Conservation (phyloP, 2,888 invertebrate species). For the Zaprionus bogoriensis region DNA sequence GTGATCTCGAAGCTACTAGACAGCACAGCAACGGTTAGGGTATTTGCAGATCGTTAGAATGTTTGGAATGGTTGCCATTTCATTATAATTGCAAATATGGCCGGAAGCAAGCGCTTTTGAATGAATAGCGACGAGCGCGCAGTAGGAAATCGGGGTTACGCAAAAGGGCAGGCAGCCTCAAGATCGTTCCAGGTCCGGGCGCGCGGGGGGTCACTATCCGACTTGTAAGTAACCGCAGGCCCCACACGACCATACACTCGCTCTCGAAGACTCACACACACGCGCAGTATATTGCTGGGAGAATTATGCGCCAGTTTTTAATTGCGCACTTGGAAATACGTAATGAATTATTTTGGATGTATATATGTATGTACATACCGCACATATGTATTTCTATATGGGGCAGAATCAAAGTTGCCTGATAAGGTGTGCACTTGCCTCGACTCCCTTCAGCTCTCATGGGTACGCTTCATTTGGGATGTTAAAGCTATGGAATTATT, state of each 20-base stretch:
- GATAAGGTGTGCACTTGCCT: conserved; percentile 16
- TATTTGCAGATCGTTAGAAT: conserved; percentile 6
- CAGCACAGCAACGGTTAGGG: conserved; percentile 5
- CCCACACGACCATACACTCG: conserved; percentile 16
- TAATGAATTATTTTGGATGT: conserved; percentile 5
- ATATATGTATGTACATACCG: not conserved
- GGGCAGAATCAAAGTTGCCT: not conserved
- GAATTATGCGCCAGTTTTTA: conserved; percentile 10
- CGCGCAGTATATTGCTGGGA: conserved; percentile 3
- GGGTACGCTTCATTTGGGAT: conserved; percentile 2
- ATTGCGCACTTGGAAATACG: conserved; percentile 21
- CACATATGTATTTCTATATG: not conserved
- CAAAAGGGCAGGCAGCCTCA: conserved; percentile 49
- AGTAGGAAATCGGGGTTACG: conserved; percentile 62
- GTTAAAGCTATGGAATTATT: conserved; percentile 1
- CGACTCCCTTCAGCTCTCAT: not conserved
- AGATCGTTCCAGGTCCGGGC: conserved; percentile 5
- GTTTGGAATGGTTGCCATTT: conserved; percentile 18
- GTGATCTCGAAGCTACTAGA: not conserved
- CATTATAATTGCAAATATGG: conserved; percentile 73
- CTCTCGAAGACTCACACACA: not conserved
- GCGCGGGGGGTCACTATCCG: conserved; percentile 3
- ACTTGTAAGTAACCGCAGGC: conserved; percentile 29
- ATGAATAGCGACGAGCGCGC: conserved; percentile 44
- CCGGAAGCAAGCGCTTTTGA: conserved; percentile 61